Percentiles rank a stretch among this genome's conserved stretches.
These are phyloP conservation scores for Flabesymbios commensalis DNA, from an alignment of 2,888 invertebrate genomes.

Conservation along the genomic window DNA sequence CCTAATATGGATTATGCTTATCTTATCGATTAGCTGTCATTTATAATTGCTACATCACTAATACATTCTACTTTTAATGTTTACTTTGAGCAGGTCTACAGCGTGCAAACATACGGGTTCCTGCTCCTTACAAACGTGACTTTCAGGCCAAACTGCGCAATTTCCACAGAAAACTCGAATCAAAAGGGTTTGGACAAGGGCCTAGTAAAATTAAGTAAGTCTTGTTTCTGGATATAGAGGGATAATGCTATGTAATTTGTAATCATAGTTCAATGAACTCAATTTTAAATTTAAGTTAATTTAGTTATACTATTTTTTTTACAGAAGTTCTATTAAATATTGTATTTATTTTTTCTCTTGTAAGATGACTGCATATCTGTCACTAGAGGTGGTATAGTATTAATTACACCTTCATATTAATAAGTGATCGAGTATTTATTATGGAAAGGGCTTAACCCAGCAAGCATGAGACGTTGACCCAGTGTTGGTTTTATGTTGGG, in stretches of 20 bases:
- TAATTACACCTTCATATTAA: no score
- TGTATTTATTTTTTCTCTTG: background rate
- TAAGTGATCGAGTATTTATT: no score
- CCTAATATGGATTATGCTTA: no score
- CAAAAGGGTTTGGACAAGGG: slow-evolving; percentile 95
- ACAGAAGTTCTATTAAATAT: background rate
- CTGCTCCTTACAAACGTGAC: slow-evolving; percentile 88
- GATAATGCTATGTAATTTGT: background rate
- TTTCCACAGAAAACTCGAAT: slow-evolving; percentile 92
- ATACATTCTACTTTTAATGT: no score
- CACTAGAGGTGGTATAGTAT: no score
- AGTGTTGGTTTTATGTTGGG: no score
- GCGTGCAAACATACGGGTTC: slow-evolving; percentile 75
- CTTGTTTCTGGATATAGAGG: background rate
- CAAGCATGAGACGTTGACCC: no score
- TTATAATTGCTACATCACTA: background rate
- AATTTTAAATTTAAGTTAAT: background rate
- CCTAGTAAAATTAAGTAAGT: slow-evolving; percentile 94
- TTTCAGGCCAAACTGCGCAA: slow-evolving; percentile 93
- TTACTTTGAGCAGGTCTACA: slow-evolving; percentile 46
- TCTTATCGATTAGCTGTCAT: background rate
- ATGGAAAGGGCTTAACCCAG: no score
- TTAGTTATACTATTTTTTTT: background rate
- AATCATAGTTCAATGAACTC: background rate
- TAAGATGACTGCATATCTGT: no score